phyloP scores from a whole-genome alignment of 2,797 vertebrate species.

The Pristis pectinata region DNA sequence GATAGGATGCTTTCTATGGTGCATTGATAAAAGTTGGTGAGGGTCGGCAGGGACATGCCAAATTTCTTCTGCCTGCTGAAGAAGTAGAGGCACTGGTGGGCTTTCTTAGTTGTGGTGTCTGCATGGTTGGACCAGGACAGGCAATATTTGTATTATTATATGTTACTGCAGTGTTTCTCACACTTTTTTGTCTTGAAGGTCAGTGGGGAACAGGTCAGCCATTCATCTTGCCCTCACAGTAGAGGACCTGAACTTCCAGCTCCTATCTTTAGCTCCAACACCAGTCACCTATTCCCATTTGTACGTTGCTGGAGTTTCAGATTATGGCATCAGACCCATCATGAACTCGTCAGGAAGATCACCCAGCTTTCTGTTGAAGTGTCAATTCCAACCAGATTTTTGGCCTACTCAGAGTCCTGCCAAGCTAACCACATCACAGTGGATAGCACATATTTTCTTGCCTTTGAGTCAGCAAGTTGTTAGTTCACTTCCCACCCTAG shows the following conservation, averaged over 20 bases:
- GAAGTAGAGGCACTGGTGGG: no score
- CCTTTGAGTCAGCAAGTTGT: no score
- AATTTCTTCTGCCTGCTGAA: no score
- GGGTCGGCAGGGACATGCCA: no score
- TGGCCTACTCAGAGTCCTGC: no score
- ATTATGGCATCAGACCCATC: not conserved
- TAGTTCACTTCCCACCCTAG: not conserved
- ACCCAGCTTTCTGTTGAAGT: not conserved
- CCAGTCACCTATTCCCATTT: not conserved
- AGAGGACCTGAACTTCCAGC: not conserved
- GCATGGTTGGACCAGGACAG: no score
- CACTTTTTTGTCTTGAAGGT: not conserved
- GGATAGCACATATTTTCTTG: no score
- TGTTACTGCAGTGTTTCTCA: not conserved
- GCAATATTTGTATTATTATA: not conserved
- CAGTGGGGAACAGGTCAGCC: not conserved
- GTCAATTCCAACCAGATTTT: no score
- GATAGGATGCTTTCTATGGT: no score
- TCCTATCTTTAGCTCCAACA: not conserved
- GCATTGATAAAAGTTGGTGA: no score
- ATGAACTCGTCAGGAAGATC: not conserved
- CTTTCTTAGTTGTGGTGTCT: no score
- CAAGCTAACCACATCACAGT: no score
- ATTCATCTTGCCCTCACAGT: not conserved
- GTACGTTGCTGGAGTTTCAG: not conserved